Base-by-base conservation (phyloP, 2,113 vertebrate genomes). In the Takifugu flavidus region DNA sequence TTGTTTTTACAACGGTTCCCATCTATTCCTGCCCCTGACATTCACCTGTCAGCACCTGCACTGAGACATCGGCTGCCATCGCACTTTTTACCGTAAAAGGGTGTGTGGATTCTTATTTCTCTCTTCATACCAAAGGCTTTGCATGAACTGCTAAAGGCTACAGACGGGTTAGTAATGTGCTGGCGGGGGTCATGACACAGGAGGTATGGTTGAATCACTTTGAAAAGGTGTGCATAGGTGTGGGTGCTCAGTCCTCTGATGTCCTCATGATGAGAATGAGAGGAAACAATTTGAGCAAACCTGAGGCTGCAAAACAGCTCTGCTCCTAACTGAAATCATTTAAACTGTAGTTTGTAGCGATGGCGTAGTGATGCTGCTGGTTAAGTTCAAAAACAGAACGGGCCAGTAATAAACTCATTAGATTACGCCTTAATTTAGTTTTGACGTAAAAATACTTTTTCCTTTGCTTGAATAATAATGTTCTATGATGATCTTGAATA, bases 1-100 rank as follows among this genome's bases (percentile, higher is more conserved):
- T 71, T 83, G 78, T 78, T 81, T 74, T 78, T 53, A 76, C 81
- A 79, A 67, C 60, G 27, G 77, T 92, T 91, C 87, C 87, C 88
- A 85, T 85, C 84, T 75, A 79, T 76, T 52, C 80, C 70, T 70
- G 72, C 86, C 85, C 69, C 70, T 28, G 43, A 70, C 49, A 4
- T 62, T 78, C 77, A 70, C 86, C 86, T 79, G 54, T 90, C 85
- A 84, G 78, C 77, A 53, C 65, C 58, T 71, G 71, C 82, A 78
- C 58, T 47, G 62, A 58, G 74, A 78, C 51, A 50, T 44, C 59
- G 63, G 59, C 44, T 44, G 78, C 61, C 71, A 60, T 75, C 75
- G 80, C 72, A 59, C 55, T 25, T 70, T 76, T 78, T 86, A 88
- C 86, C 2, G 78, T 87, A 86, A 87, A 81, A 66, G 67, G 72